These are phyloP conservation scores for Aspidapion aeneum DNA, from an alignment of 2,888 invertebrate genomes.

Conservation along the genomic window DNA sequence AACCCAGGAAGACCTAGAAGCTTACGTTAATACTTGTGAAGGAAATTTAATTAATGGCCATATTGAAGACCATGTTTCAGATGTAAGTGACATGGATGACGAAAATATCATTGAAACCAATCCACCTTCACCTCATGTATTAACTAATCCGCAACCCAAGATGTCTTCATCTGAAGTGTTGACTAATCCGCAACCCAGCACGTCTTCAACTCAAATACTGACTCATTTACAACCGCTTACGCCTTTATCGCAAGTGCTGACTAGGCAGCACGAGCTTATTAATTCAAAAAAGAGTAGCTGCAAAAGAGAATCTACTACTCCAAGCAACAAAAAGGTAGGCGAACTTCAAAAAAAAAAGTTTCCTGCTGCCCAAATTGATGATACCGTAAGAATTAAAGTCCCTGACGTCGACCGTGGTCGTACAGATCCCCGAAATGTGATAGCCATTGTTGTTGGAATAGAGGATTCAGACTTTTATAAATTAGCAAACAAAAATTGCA, in stretches of 20 bases:
- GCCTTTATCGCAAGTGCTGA: constrained; percentile 13
- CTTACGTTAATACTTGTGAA: constrained; percentile 27
- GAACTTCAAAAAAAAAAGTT: constrained; percentile 16
- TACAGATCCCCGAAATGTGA: constrained; percentile 12
- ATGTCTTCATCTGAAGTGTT: constrained; percentile 13
- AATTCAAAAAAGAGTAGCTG: constrained; percentile 13
- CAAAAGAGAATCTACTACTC: constrained; percentile 15
- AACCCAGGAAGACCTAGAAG: constrained; percentile 29
- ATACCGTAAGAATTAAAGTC: constrained; percentile 14
- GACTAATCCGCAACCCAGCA: constrained; percentile 12
- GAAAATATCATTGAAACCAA: constrained; percentile 10
- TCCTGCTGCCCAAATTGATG: constrained; percentile 14
- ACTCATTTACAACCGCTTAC: constrained; percentile 11
- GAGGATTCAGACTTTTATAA: constrained; percentile 14
- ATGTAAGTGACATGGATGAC: constrained; percentile 13
- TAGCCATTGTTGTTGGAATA: constrained; percentile 9
- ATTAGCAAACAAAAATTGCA: constrained; percentile 13
- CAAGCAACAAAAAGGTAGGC: constrained; percentile 18
- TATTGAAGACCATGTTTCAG: constrained; percentile 17
- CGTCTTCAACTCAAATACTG: constrained; percentile 15
- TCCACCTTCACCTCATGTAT: constrained; percentile 7
- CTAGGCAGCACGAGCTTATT: constrained; percentile 15
- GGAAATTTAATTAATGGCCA: constrained; percentile 17
- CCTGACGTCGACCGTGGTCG: constrained; percentile 12
- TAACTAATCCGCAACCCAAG: constrained; percentile 13